Base-by-base conservation (phyloP, 2,888 invertebrate species). In the Kryphioiulus occultus region DNA sequence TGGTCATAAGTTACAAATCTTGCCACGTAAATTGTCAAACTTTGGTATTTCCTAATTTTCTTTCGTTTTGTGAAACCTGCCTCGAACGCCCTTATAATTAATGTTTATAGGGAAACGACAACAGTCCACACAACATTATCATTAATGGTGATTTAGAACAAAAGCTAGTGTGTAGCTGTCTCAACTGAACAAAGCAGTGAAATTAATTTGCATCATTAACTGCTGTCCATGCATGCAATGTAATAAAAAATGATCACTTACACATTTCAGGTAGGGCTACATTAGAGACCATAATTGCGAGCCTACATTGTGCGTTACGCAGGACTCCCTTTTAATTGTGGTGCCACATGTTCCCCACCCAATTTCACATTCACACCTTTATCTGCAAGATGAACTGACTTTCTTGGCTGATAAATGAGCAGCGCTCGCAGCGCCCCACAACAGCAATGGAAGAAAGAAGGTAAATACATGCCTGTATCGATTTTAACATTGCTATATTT, bases 231-330 rank as follows among this genome's bases (percentile, higher is more conserved):
- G 15, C 78, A 2, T 12, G 15, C 26, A 78, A 78, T 30, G 30
- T 30, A 30, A 78, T 78, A 78, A 78, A 78, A 78, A 78, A 78
- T 78, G 78, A 78, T 78, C 78, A 78, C 78, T 78, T 78, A 78
- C 78, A 78, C 78, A 78, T 78, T 78, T 78, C 78, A 78, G 78
- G 78, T 78, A 78, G 78, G 78, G 10, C 78, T 78, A 78, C 78
- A 78, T 78, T 78, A 78, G 78, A 15, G 78, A 26, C 12, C 78
- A 30, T 78, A 78, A 78, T 78, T 78, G 15, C 78, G 10, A 30
- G 30, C 30, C 15, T 12, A 26, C 78, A 78, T 26, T 78, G 78
- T 78, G 26, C 30, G 22, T 30, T 1, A 4, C 78, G 22, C n/a
- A 15, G 22, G 30, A 78, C 78, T 78, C 78, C 78, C 30, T 78